Conservation (phyloP, 2,113 vertebrate genomes). For the Pseudolaguvia tuberculata region DNA sequence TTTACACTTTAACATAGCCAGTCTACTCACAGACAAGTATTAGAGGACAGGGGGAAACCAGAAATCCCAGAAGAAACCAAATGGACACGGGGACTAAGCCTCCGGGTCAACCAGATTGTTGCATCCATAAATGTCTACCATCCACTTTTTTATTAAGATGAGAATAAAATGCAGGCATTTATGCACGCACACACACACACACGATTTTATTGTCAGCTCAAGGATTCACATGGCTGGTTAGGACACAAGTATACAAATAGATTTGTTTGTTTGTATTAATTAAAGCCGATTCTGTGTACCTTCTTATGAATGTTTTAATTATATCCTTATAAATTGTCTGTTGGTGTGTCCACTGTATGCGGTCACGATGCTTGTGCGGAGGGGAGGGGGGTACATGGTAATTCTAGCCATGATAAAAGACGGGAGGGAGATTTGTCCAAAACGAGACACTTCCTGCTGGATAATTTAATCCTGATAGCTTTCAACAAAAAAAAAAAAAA, state of each 20-base stretch:
- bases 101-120: background rate
- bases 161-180: background rate
- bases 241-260: background rate
- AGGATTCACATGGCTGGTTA: background rate
- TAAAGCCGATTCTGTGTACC: background rate
- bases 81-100: background rate
- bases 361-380: background rate
- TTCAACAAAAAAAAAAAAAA: constrained; percentile 8
- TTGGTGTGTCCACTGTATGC: constrained; percentile 12
- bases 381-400: background rate
- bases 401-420: background rate
- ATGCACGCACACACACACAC: no score
- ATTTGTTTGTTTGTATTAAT: background rate
- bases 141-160: background rate
- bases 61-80: background rate
- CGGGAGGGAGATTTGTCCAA: background rate
- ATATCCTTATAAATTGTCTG: background rate
- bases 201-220: background rate
- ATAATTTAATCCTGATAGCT: constrained; percentile 52
- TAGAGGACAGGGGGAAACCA: background rate
- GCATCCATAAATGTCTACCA: background rate
- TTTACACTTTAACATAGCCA: background rate
- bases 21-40: background rate
- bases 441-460: constrained; percentile 21
- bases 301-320: constrained; percentile 13